A percentile compares a stretch with the other conserved stretches of the same genome.
These are phyloP conservation scores for Liparis tanakae DNA, from an alignment of 2,797 vertebrate genomes.

Conservation along the genomic window DNA sequence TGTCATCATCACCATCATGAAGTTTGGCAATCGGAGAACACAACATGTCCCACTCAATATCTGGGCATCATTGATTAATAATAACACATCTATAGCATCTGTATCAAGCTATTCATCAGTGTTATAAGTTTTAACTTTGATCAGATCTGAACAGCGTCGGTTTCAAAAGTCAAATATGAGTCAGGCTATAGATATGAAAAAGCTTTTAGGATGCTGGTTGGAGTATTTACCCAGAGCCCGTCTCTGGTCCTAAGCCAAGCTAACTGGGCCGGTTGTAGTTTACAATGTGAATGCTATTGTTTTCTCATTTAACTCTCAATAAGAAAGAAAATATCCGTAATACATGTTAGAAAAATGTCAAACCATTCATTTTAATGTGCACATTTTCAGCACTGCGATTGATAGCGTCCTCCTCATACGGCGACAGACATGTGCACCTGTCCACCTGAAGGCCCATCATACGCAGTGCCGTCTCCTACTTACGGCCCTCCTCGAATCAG, in stretches of 20 bases:
- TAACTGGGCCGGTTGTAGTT: background rate
- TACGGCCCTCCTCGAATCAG: constrained; percentile 37
- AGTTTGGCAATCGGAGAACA: background rate
- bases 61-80: background rate
- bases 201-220: background rate
- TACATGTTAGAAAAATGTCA: background rate
- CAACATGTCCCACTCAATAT: background rate
- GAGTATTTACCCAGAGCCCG: background rate
- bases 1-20: background rate
- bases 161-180: background rate
- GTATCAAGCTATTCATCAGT: background rate
- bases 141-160: background rate
- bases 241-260: background rate
- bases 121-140: background rate
- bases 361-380: background rate
- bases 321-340: background rate
- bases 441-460: constrained; percentile 22
- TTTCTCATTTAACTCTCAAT: background rate
- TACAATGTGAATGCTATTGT: background rate
- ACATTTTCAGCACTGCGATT: background rate
- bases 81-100: background rate
- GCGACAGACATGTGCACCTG: constrained; percentile 23
- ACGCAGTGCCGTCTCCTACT: constrained; percentile 19
- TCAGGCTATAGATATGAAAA: background rate
- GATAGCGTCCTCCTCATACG: constrained; percentile 7